Conservation (phyloP, 2,113 vertebrate genomes). For the Paramormyrops kingsleyae region DNA sequence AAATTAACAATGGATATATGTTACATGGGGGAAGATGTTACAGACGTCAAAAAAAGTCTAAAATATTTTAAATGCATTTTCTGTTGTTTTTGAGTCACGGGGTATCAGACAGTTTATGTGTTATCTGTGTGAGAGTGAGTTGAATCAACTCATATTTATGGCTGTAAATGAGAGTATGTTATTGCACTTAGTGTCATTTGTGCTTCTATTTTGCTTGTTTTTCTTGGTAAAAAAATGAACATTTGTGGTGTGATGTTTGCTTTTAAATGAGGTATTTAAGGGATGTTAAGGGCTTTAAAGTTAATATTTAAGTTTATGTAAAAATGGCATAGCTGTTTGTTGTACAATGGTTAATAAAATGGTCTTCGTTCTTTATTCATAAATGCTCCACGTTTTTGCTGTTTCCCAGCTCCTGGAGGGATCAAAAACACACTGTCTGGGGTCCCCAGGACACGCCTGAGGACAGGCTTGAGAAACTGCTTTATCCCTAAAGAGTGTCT, state of each 20-base stretch:
- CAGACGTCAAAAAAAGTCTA: conserved; percentile 10
- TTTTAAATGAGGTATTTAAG: conserved; percentile 36
- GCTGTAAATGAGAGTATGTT: conserved; percentile 10
- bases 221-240: conserved; percentile 4
- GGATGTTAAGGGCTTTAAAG: conserved; percentile 50
- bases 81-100: conserved; percentile 17
- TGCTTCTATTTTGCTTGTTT: conserved; percentile 29
- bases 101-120: conserved; percentile 34
- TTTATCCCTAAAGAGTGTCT: background rate
- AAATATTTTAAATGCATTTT: background rate
- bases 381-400: background rate
- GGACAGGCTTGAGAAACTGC: background rate
- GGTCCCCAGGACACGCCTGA: background rate
- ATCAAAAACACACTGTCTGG: background rate
- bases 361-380: conserved; percentile 27
- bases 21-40: conserved; percentile 15
- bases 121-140: conserved; percentile 33
- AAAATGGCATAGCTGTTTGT: conserved; percentile 28
- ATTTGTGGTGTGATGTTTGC: conserved; percentile 33
- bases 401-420: background rate
- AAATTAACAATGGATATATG: background rate
- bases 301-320: conserved; percentile 36
- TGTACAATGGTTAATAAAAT: conserved; percentile 53
- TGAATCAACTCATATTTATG: conserved; percentile 39
- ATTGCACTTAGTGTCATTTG: conserved; percentile 23